Evolutionary conservation across 2,113 vertebrate genomes (phyloP).

Genomic region (Hippopotamus amphibius): DNA sequence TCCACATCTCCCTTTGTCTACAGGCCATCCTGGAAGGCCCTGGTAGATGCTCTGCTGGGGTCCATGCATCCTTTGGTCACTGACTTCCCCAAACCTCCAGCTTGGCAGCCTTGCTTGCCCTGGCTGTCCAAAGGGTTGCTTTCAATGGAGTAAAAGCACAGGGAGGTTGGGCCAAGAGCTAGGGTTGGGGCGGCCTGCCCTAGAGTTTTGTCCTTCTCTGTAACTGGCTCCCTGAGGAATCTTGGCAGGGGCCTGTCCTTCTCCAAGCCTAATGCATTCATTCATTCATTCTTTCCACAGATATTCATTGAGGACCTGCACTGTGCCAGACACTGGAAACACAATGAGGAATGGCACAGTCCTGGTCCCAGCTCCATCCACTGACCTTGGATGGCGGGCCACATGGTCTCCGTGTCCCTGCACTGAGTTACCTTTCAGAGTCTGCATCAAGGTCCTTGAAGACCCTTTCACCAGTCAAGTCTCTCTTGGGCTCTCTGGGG

Average conservation of each 20-base stretch:
- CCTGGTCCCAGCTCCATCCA: neutral
- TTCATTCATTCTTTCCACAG: neutral
- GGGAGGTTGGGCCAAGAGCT: neutral
- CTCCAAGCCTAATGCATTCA: neutral
- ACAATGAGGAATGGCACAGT: neutral
- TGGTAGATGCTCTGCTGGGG: neutral
- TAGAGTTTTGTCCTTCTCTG: neutral
- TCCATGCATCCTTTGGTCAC: neutral
- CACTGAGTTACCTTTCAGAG: slow-evolving; percentile 59
- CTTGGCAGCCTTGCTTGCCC: neutral
- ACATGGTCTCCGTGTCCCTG: neutral
- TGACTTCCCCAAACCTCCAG: neutral
- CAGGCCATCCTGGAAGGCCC: neutral
- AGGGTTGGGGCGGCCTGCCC: neutral
- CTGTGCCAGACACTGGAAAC: neutral
- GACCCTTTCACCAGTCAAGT: slow-evolving; percentile 8
- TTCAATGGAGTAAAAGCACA: neutral
- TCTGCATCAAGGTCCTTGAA: neutral
- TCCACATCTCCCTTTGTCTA: neutral
- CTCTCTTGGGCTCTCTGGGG: slow-evolving; percentile 38
- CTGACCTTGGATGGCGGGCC: neutral
- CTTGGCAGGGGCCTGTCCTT: neutral
- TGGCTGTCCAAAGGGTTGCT: neutral
- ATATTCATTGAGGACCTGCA: neutral
- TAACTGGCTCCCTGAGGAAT: neutral